phyloP scores from a whole-genome alignment of 2,888 invertebrate genomes.

The Petrolisthes manimaculis region DNA sequence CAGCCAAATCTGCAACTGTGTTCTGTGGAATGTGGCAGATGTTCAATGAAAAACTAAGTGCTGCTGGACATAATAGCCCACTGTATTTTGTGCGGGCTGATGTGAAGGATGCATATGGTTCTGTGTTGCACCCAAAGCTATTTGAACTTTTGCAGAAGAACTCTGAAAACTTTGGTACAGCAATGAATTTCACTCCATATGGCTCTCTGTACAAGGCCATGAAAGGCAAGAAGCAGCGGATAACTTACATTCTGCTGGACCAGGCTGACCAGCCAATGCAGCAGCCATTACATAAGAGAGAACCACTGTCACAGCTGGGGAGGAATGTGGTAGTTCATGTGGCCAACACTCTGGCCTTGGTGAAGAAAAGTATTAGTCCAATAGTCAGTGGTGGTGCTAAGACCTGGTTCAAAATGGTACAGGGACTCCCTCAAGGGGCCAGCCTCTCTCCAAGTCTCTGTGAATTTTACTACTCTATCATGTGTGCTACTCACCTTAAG shows the following conservation, averaged over 20 bases:
- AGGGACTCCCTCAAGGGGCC: constrained; percentile 41
- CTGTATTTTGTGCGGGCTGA: constrained; percentile 34
- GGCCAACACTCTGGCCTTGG: not conserved
- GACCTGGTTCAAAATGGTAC: not conserved
- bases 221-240: too few species aligned
- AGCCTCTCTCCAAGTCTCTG: constrained; percentile 30
- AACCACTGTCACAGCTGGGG: not conserved
- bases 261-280: not conserved
- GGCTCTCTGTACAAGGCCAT: too few species aligned
- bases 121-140: constrained; percentile 10
- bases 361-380: constrained; percentile 17
- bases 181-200: constrained; percentile 1
- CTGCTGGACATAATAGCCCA: not conserved
- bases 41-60: not conserved
- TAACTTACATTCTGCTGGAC: constrained; percentile 8
- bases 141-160: not conserved
- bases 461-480: constrained; percentile 34
- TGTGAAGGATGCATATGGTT: constrained; percentile 42
- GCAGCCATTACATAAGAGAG: not conserved
- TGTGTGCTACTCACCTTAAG: constrained; percentile 17
- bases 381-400: not conserved
- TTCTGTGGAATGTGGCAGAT: constrained; percentile 15
- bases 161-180: not conserved
- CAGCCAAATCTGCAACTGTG: not conserved
- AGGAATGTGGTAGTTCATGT: not conserved